Percentiles rank a stretch among this genome's conserved stretches.
phyloP scores from a whole-genome alignment of 1,140 invertebrate genomes.

The Paracyclopina nana region DNA sequence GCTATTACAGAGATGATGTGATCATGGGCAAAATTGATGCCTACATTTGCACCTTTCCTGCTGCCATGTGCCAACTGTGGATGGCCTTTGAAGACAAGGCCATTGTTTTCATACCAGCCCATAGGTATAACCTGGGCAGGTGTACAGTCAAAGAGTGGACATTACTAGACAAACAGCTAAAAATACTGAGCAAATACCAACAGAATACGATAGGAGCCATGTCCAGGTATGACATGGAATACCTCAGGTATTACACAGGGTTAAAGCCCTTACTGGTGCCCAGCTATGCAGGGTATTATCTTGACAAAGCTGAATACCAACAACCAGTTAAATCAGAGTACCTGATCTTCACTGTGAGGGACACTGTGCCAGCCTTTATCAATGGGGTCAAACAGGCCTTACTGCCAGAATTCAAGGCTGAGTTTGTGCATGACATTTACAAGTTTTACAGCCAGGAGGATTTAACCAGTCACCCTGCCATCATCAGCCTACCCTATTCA shows the following conservation, averaged over 20 bases:
- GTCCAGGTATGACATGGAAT: constrained; percentile 5
- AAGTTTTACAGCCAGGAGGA: background rate
- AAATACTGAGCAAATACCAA: background rate
- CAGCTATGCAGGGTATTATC: constrained; percentile 4
- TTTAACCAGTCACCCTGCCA: background rate
- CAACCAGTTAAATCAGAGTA: background rate
- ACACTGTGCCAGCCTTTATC: too few relatives aligned
- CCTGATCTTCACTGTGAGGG: background rate
- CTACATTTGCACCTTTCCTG: constrained; percentile 5
- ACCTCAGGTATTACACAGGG: background rate
- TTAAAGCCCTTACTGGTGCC: background rate
- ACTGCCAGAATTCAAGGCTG: too few relatives aligned
- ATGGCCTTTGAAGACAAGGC: background rate
- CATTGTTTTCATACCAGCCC: background rate
- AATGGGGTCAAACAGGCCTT: too few relatives aligned
- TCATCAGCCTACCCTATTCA: background rate
- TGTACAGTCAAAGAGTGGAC: background rate
- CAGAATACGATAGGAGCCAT: background rate
- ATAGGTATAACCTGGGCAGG: constrained; percentile 7
- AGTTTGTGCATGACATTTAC: too few relatives aligned
- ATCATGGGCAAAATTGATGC: too few relatives aligned
- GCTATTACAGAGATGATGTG: too few relatives aligned
- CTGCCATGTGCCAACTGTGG: constrained; percentile 7
- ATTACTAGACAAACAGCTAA: background rate
- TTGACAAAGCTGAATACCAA: background rate